Evolutionary conservation across 2,797 vertebrate species (phyloP).

Genomic region (Bovichtus variegatus): DNA sequence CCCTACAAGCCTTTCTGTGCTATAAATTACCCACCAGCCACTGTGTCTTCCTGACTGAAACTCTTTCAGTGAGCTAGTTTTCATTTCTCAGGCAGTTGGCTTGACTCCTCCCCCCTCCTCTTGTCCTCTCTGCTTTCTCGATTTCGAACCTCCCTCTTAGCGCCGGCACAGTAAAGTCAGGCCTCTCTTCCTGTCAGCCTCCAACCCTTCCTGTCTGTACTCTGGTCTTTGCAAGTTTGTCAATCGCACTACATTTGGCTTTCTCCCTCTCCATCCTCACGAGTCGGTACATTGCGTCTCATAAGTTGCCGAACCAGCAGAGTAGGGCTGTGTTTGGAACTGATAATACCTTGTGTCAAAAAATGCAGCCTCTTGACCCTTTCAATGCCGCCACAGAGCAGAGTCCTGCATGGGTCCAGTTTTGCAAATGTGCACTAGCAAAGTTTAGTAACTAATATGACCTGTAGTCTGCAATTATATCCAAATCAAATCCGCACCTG

Average conservation of each 20-base stretch:
- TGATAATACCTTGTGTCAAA: not conserved
- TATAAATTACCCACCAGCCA: conserved; percentile 90
- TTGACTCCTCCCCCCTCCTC: conserved; percentile 38
- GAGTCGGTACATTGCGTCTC: not conserved
- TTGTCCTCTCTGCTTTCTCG: conserved; percentile 58
- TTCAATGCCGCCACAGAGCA: not conserved
- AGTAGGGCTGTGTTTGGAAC: not conserved
- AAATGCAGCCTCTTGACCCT: not conserved
- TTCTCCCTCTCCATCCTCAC: not conserved
- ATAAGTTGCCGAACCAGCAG: too few species aligned
- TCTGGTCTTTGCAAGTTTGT: conserved; percentile 13
- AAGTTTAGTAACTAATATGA: too few species aligned
- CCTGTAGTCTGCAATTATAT: too few species aligned
- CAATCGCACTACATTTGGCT: not conserved
- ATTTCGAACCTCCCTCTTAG: conserved; percentile 67
- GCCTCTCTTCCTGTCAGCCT: conserved; percentile 54
- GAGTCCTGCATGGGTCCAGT: too few species aligned
- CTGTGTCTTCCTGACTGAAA: conserved; percentile 84
- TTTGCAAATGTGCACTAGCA: too few species aligned
- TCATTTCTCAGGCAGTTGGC: conserved; percentile 67
- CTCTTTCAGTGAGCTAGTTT: conserved; percentile 77
- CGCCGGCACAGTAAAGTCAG: conserved; percentile 37
- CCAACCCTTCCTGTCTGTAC: conserved; percentile 53
- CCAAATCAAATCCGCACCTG: too few species aligned
- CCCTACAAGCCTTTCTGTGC: conserved; percentile 89